Base-by-base conservation (phyloP, 1,140 invertebrate species). In the Sminthurides bifidus region DNA sequence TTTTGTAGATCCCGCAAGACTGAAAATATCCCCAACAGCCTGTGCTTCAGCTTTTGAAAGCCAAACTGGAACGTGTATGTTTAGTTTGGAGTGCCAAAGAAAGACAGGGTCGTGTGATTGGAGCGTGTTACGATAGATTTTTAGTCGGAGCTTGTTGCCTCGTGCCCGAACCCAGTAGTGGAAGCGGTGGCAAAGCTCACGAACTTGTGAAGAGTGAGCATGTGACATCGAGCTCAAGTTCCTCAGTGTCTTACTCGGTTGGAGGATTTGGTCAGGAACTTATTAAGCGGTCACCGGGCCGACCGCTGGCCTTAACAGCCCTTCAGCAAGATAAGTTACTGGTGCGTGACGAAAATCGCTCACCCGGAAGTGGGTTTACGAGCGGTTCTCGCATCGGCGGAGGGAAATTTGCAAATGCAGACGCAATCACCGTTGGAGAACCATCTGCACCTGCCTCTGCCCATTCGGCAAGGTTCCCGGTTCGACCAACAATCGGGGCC, bases 121-220 rank as follows among this genome's bases (percentile, higher is more conserved):
- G 87, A 0, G 81, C 88, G 4, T 93, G 90, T 65, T 87, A 91
- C 79, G 87, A 92, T 68, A 86, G 85, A 1, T 90, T 92, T 67
- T 76, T 92, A 3, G 92, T 92, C 66, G 89, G 89, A 5, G 85
- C 87, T 3, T 93, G 89, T 68, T 93, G 89, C 59, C 50, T 67
- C 23, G 55, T 62, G n/a, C 50, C 52, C 4, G 31, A 35, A 24
- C 8, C 23, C 50, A 48, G 51, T 46, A 37, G 26, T 19, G 3
- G n/a, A 8, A 8, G 3, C 14, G 3, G 8, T 8, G 29, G 26
- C n/a, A n/a, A n/a, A n/a, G n/a, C n/a, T n/a, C n/a, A n/a, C n/a
- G n/a, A n/a, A n/a, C n/a, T n/a, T n/a, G n/a, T n/a, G n/a, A n/a
- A n/a, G n/a, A n/a, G n/a, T n/a, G n/a, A n/a, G n/a, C n/a, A n/a